A percentile compares a stretch with the other conserved stretches of the same genome.
phyloP scores from a whole-genome alignment of 1,140 invertebrate genomes.

The Drosophila ohnishii region DNA sequence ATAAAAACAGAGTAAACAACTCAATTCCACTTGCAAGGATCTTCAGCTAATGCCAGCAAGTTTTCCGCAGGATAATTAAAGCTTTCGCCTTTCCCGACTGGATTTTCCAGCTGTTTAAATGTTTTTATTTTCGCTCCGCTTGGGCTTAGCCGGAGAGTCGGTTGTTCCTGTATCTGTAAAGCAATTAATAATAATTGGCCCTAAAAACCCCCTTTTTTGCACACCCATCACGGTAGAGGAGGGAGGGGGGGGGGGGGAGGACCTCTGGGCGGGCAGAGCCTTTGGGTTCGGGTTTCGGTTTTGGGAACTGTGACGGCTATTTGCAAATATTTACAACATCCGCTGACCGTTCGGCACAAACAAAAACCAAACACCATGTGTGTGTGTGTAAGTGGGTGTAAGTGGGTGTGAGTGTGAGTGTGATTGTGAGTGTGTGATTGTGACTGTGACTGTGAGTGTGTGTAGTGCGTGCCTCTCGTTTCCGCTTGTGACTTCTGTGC shows the following conservation, averaged over 20 bases:
- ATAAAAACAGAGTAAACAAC: too few species aligned
- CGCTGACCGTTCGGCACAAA: slow-evolving; percentile 60
- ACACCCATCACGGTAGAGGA: slow-evolving; percentile 4
- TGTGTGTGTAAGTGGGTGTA: slow-evolving; percentile 1
- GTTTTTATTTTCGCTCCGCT: slow-evolving; percentile 20
- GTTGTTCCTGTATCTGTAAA: slow-evolving; percentile 73
- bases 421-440: neutral
- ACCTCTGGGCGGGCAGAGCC: neutral
- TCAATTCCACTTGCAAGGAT: too few species aligned
- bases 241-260: neutral
- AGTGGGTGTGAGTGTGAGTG: neutral
- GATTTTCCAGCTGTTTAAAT: slow-evolving; percentile 5
- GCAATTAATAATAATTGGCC: slow-evolving; percentile 80
- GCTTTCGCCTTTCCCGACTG: neutral
- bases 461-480: slow-evolving; percentile 4
- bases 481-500: slow-evolving; percentile 52
- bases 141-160: slow-evolving; percentile 19
- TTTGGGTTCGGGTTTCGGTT: slow-evolving; percentile 28
- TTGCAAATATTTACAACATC: slow-evolving; percentile 80
- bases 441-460: too few species aligned
- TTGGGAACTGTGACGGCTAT: slow-evolving; percentile 58
- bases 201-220: slow-evolving; percentile 60
- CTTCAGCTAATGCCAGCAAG: neutral
- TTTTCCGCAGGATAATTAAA: slow-evolving; percentile 11
- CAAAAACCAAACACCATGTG: slow-evolving; percentile 44